These are phyloP conservation scores for Ceyx melanurus DNA, from an alignment of 2,113 vertebrate genomes.

Conservation along the genomic window DNA sequence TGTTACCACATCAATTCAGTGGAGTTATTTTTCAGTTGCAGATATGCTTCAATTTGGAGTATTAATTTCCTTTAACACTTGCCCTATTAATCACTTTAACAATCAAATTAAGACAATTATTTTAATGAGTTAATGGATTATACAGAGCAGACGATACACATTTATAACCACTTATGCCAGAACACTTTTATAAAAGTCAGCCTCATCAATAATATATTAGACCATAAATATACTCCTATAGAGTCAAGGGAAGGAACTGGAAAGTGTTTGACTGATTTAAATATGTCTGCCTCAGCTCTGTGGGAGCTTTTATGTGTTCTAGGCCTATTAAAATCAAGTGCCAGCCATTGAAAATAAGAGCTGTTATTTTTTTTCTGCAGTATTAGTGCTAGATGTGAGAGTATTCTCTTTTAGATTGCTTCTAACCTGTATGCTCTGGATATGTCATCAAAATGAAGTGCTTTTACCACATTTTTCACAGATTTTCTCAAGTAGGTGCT, in stretches of 20 bases:
- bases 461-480: neutral
- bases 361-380: neutral
- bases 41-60: slow-evolving; percentile 67
- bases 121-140: slow-evolving; percentile 79
- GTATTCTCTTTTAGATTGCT: neutral
- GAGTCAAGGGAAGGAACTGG: slow-evolving; percentile 6
- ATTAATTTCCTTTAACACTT: slow-evolving; percentile 78
- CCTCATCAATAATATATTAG: slow-evolving; percentile 75
- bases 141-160: slow-evolving; percentile 66
- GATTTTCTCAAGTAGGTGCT: neutral
- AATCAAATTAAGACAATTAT: slow-evolving; percentile 83
- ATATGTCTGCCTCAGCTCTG: neutral
- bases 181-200: slow-evolving; percentile 67
- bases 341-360: neutral
- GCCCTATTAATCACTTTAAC: slow-evolving; percentile 83
- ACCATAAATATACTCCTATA: slow-evolving; percentile 35
- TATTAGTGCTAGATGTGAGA: neutral
- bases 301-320: neutral
- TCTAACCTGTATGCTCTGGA: neutral
- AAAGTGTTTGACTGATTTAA: slow-evolving; percentile 42
- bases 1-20: slow-evolving; percentile 29
- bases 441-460: neutral
- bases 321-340: neutral
- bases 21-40: slow-evolving; percentile 57
- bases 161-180: slow-evolving; percentile 67